Conservation (phyloP, 30 jellyfish, hydroid and myxozoan species). For the Cassiopea andromeda region DNA sequence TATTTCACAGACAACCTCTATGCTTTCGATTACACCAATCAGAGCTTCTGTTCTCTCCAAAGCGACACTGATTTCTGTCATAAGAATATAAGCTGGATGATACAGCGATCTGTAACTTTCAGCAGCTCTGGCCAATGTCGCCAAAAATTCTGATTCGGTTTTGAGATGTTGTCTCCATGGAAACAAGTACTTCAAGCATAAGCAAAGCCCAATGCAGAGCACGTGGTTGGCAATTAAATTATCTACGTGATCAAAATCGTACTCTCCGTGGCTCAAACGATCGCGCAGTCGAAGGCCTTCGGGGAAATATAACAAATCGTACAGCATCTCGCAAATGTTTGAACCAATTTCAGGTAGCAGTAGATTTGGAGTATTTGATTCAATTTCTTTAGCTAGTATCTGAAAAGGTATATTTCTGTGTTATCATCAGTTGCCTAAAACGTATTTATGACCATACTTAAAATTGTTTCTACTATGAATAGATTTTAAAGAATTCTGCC, state of each 20-base stretch:
- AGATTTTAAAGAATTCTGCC: too few relatives aligned
- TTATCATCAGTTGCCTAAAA: too few relatives aligned
- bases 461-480: too few relatives aligned
- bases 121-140: background rate
- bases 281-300: slow-evolving; percentile 80
- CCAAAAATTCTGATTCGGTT: background rate
- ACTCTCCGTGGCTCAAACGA: slow-evolving; percentile 79
- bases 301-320: slow-evolving; percentile 51
- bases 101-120: slow-evolving; percentile 27
- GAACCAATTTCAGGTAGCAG: slow-evolving; percentile 48
- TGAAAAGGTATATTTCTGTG: background rate
- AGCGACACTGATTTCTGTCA: slow-evolving; percentile 8
- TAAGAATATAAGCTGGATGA: slow-evolving; percentile 58
- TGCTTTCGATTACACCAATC: background rate
- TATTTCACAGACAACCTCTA: background rate
- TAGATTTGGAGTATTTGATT: slow-evolving; percentile 14
- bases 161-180: slow-evolving; percentile 57
- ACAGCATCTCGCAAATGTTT: slow-evolving; percentile 47
- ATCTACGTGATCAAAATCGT: slow-evolving; percentile 36
- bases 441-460: too few relatives aligned
- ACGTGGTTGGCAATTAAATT: slow-evolving; percentile 56
- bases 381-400: slow-evolving; percentile 59
- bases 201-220: slow-evolving; percentile 47
- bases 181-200: slow-evolving; percentile 49
- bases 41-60: slow-evolving; percentile 14